These are phyloP conservation scores for Bilobella aurantiaca DNA, from an alignment of 1,140 invertebrate genomes.

Conservation along the genomic window DNA sequence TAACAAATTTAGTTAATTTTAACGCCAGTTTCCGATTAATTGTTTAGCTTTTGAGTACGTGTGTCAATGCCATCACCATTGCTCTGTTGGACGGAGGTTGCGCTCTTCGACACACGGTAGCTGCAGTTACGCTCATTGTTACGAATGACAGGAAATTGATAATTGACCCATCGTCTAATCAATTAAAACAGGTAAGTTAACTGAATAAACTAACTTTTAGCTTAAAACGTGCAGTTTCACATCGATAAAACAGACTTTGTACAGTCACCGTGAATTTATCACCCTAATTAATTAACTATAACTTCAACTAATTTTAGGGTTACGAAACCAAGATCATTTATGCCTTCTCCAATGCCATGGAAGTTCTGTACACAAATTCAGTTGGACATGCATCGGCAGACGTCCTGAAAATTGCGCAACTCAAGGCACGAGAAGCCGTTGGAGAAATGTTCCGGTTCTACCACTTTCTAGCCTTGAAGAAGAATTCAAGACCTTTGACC, in stretches of 20 bases:
- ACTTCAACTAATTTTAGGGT: conserved; percentile 6
- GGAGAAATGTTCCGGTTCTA: neutral
- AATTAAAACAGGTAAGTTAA: conserved; percentile 17
- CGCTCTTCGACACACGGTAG: conserved; percentile 20
- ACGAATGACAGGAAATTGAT: conserved; percentile 12
- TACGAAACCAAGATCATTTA: conserved; percentile 14
- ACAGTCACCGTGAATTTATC: neutral
- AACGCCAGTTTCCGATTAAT: no score
- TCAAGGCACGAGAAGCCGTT: neutral
- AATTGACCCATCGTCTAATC: conserved; percentile 22
- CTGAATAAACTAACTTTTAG: neutral
- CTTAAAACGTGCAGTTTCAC: no score
- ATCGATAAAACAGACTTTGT: no score
- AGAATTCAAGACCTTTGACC: neutral
- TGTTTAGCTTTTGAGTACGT: conserved; percentile 21
- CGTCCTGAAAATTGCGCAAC: neutral
- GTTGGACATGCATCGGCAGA: neutral
- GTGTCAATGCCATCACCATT: conserved; percentile 21
- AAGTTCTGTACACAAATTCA: conserved; percentile 15
- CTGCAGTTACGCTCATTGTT: conserved; percentile 20
- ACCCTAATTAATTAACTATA: neutral
- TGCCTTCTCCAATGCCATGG: conserved; percentile 13
- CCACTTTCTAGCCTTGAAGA: neutral
- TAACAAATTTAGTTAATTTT: neutral
- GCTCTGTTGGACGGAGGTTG: conserved; percentile 23